phyloP scores from a whole-genome alignment of 92 coral and sea anemone genomes.

The Palythoa heliodiscus region DNA sequence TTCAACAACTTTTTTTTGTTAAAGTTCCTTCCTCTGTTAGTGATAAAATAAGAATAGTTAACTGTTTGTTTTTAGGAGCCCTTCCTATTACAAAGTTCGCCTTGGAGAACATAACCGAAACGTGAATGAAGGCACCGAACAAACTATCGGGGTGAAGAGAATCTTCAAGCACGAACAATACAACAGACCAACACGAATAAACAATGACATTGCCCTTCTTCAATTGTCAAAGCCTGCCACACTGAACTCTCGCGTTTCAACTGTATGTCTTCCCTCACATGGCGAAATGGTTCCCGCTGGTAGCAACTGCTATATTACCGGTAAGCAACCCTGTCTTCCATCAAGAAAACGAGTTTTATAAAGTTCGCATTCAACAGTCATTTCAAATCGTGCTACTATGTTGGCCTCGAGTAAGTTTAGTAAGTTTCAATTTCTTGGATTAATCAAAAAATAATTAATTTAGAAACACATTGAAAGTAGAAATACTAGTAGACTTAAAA shows the following conservation, averaged over 20 bases:
- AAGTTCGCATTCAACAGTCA: not conserved
- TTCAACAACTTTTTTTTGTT: too few relatives aligned
- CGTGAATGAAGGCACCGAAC: constrained; percentile 58
- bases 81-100: constrained; percentile 50
- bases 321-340: constrained; percentile 11
- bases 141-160: constrained; percentile 52
- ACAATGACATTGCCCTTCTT: constrained; percentile 72
- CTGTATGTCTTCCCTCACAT: constrained; percentile 61
- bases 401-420: too few relatives aligned
- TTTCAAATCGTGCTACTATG: too few relatives aligned
- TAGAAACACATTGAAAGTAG: too few relatives aligned
- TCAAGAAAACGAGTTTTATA: not conserved
- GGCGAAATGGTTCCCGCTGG: constrained; percentile 47
- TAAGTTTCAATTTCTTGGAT: too few relatives aligned
- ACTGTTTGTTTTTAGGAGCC: constrained; percentile 14
- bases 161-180: constrained; percentile 59
- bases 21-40: too few relatives aligned
- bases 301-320: constrained; percentile 61
- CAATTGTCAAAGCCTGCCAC: constrained; percentile 61
- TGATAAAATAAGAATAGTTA: too few relatives aligned
- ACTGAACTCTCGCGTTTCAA: constrained; percentile 51
- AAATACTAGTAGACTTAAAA: too few relatives aligned
- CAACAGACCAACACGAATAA: constrained; percentile 50
- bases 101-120: constrained; percentile 64
- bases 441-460: too few relatives aligned